Evolutionary conservation across 2,888 invertebrate genomes (phyloP), one percentile per base, ranked within the genome.

Genomic region (Sminthurinus aureus): DNA sequence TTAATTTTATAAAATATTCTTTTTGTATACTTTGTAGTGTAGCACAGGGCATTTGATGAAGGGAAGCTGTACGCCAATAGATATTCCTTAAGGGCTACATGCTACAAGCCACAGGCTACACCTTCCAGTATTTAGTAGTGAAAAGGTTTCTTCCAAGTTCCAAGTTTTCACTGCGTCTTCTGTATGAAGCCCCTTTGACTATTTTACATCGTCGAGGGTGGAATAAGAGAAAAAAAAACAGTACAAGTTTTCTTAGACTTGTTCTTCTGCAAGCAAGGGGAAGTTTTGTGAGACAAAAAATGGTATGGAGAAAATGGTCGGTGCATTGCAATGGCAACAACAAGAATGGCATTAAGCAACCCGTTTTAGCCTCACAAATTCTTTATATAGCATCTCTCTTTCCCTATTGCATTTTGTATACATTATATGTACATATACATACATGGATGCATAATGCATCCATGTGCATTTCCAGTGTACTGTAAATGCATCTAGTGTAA

Each of bases 251-350:
- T 66, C 64, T 79, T 67, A 64, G 67, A 22, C n/a, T n/a, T 24
- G 74, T 58, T 58, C 58, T 58, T 58, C 58, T 58, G 58, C 58
- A 51, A 76, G 26, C 9, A 26, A 66, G 79, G 79, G 71, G 79
- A 51, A 79, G 71, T 38, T 71, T 22, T 50, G 69, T 71, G 69
- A 71, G 71, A 71, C 69, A 71, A 79, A 79, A 79, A 81, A 73
- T 74, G 18, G 58, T 52, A 66, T 76, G 76, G 76, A 81, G 76
- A 81, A 81, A 75, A 81, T 81, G 81, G 81, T 58, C 67, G 81
- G 73, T 58, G 73, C 81, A 74, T 26, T 81, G 81, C 81, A 75
- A 83, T 79, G 77, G 77, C 82, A 75, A 81, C 82, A 75, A 81
- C 73, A 50, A 15, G 18, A 58, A 15, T 51, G 74, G 81, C 81